These are phyloP conservation scores for Wasmannia auropunctata DNA, from an alignment of 1,140 invertebrate genomes.

Conservation along the genomic window DNA sequence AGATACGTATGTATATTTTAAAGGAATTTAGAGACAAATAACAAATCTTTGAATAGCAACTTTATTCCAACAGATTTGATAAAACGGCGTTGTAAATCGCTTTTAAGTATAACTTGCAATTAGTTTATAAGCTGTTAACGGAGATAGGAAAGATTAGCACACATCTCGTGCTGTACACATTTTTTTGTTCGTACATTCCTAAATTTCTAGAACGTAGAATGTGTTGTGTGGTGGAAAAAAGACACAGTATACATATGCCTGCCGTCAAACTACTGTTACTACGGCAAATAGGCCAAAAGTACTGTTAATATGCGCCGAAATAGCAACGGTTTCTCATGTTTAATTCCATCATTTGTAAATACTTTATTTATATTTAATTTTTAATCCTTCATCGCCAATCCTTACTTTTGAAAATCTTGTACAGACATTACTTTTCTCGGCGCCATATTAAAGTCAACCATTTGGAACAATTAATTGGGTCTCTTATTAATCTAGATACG, in stretches of 20 bases:
- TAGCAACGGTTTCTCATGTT: neutral
- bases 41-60: conserved; percentile 31
- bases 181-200: conserved; percentile 1
- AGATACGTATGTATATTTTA: neutral
- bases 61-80: conserved; percentile 53
- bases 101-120: conserved; percentile 36
- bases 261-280: conserved; percentile 18
- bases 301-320: conserved; percentile 34
- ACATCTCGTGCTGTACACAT: neutral
- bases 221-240: conserved; percentile 13
- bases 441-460: neutral
- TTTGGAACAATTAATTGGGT: conserved; percentile 3
- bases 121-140: conserved; percentile 25
- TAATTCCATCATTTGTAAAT: too few species aligned
- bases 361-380: conserved; percentile 41
- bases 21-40: conserved; percentile 2
- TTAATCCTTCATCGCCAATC: neutral
- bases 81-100: conserved; percentile 34
- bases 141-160: conserved; percentile 1
- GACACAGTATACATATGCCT: neutral
- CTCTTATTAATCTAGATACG: conserved; percentile 31
- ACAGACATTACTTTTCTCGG: conserved; percentile 34
- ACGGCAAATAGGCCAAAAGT: conserved; percentile 51
- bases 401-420: conserved; percentile 41
- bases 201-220: neutral